Percentiles rank a stretch among this genome's conserved stretches.
Evolutionary conservation across 2,888 invertebrate genomes (phyloP).

Genomic region (Megamerina dolium): DNA sequence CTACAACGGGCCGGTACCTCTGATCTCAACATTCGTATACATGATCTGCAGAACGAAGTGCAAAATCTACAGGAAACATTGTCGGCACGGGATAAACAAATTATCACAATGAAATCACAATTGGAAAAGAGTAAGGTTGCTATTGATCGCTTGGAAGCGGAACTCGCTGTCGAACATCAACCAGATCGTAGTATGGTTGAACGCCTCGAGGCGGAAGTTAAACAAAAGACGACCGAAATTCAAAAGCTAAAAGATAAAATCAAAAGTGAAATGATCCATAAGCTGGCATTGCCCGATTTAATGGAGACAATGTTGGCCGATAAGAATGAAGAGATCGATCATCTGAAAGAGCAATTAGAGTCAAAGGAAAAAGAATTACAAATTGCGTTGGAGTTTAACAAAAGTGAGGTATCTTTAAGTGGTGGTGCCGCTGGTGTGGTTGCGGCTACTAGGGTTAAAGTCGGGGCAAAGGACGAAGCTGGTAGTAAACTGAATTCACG

Average conservation of each 20-base stretch:
- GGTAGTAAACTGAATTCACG: conserved; percentile 60
- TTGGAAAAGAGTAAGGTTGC: conserved; percentile 57
- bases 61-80: conserved; percentile 59
- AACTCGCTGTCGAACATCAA: conserved; percentile 42
- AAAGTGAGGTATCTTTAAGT: conserved; percentile 35
- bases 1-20: conserved; percentile 63
- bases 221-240: conserved; percentile 48
- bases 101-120: conserved; percentile 56
- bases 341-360: conserved; percentile 54
- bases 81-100: conserved; percentile 59
- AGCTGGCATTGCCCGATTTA: conserved; percentile 53
- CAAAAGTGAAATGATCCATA: conserved; percentile 49
- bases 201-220: conserved; percentile 54
- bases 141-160: conserved; percentile 55
- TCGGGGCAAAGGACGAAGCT: conserved; percentile 37
- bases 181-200: conserved; percentile 50
- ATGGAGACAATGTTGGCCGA: conserved; percentile 61
- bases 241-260: conserved; percentile 49
- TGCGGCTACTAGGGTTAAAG: conserved; percentile 5
- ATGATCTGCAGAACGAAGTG: conserved; percentile 55
- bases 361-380: conserved; percentile 50
- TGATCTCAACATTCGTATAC: conserved; percentile 49
- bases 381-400: conserved; percentile 54
- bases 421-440: conserved; percentile 8
- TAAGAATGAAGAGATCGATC: conserved; percentile 65